Evolutionary conservation across 1,140 invertebrate genomes (phyloP).

Genomic region (Leguminivora glycinivorella): DNA sequence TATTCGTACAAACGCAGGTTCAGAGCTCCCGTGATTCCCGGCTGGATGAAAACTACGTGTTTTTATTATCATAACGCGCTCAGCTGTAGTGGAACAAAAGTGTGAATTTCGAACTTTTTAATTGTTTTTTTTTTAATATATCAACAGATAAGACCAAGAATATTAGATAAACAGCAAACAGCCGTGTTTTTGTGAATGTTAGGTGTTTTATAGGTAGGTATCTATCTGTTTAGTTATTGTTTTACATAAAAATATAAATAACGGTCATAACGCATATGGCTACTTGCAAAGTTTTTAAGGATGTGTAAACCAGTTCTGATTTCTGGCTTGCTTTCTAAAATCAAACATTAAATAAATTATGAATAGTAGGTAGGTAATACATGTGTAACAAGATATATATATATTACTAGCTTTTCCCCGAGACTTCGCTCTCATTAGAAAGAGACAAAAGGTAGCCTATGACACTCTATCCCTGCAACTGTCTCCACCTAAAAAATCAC

Average conservation of each 20-base stretch:
- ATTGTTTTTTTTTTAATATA: neutral
- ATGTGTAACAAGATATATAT: too few relatives aligned
- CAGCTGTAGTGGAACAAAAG: neutral
- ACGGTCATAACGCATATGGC: neutral
- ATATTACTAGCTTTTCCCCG: too few relatives aligned
- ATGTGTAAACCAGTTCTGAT: too few relatives aligned
- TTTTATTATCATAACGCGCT: neutral
- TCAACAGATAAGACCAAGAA: neutral
- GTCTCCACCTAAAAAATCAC: too few relatives aligned
- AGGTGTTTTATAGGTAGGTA: neutral
- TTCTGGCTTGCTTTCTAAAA: too few relatives aligned
- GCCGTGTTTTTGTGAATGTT: neutral
- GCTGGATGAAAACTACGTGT: neutral
- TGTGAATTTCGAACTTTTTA: neutral
- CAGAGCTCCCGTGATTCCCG: conserved; percentile 4
- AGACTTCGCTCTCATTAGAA: too few relatives aligned
- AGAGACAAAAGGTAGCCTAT: too few relatives aligned
- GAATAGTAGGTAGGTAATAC: too few relatives aligned
- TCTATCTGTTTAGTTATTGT: neutral
- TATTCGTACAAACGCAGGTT: neutral
- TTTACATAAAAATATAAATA: neutral
- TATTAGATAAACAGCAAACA: neutral
- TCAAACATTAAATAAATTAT: too few relatives aligned
- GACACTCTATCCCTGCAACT: too few relatives aligned
- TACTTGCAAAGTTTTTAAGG: neutral